These are phyloP conservation scores for Rhopilema esculentum DNA, from an alignment of 30 jellyfish, hydroid and myxozoan species.

Conservation along the genomic window DNA sequence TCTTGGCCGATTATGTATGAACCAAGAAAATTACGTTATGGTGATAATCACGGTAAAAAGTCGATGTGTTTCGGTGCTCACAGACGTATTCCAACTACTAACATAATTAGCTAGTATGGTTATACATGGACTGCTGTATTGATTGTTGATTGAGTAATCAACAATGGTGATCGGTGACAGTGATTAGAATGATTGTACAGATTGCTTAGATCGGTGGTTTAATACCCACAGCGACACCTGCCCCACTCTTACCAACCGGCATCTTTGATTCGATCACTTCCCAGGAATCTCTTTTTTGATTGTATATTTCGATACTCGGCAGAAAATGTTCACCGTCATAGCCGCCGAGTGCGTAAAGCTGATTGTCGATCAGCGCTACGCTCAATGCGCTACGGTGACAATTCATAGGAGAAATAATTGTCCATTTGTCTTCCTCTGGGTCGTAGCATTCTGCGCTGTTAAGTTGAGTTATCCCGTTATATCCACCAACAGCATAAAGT, in stretches of 20 bases:
- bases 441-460: conserved; percentile 95
- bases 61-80: too few species aligned
- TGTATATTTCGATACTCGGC: conserved; percentile 79
- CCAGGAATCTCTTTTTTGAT: conserved; percentile 73
- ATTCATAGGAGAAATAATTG: conserved; percentile 86
- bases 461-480: conserved; percentile 94
- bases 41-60: too few species aligned
- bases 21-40: too few species aligned
- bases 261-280: conserved; percentile 35
- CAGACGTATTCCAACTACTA: too few species aligned
- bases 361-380: conserved; percentile 77
- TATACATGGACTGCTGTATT: too few species aligned
- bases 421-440: conserved; percentile 83
- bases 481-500: conserved; percentile 95
- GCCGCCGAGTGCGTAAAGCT: conserved; percentile 90
- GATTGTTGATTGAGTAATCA: neutral
- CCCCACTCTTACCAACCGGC: conserved; percentile 91
- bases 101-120: too few species aligned
- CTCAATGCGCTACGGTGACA: conserved; percentile 91
- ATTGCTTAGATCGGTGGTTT: conserved; percentile 77
- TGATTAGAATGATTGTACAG: neutral
- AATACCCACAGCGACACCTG: conserved; percentile 95
- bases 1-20: too few species aligned
- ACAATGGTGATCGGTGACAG: neutral
- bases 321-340: conserved; percentile 89